Conservation (phyloP, 1,140 invertebrate genomes). For the Brachionus calyciflorus region DNA sequence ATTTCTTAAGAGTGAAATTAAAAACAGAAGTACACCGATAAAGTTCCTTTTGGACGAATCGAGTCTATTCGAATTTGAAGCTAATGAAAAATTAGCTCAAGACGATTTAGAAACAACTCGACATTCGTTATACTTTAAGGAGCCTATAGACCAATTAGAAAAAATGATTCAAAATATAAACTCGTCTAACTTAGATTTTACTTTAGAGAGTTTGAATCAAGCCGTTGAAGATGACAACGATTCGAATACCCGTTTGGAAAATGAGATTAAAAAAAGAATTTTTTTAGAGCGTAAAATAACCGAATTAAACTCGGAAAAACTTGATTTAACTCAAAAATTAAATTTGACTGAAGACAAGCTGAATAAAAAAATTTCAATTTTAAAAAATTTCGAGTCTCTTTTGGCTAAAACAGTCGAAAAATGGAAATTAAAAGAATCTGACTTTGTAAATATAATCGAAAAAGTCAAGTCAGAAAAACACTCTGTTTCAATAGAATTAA, state of each 20-base stretch:
- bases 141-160: not conserved
- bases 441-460: not conserved
- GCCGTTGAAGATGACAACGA: not conserved
- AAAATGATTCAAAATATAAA: slow-evolving; percentile 7
- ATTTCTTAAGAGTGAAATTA: too few species aligned
- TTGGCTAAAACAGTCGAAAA: slow-evolving; percentile 12
- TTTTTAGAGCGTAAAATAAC: slow-evolving; percentile 37
- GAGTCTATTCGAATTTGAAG: slow-evolving; percentile 7
- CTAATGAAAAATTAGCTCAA: not conserved
- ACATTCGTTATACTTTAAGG: not conserved
- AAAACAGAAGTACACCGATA: slow-evolving; percentile 7
- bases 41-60: slow-evolving; percentile 2
- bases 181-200: not conserved
- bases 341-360: not conserved
- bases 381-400: slow-evolving; percentile 2
- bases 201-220: not conserved
- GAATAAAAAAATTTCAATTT: slow-evolving; percentile 5
- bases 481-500: not conserved
- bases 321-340: not conserved
- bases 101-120: not conserved
- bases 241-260: not conserved
- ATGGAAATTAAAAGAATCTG: slow-evolving; percentile 17
- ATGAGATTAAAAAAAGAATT: not conserved
- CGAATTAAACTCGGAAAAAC: not conserved
- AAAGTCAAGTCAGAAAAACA: slow-evolving; percentile 12